Conservation (phyloP, 2,113 vertebrate species). For the Notechis scutatus region DNA sequence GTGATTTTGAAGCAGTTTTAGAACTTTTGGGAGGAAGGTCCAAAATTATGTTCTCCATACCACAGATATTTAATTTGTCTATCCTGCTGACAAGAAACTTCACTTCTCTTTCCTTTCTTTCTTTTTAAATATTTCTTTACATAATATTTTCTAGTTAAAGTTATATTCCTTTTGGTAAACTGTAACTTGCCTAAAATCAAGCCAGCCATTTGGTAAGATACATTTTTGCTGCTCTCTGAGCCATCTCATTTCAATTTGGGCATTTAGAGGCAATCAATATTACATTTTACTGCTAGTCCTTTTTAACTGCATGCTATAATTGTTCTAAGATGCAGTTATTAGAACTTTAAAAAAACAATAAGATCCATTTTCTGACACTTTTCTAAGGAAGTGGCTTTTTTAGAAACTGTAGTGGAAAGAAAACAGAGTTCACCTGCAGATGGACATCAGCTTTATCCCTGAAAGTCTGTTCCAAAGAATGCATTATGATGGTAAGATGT, state of each 20-base stretch:
- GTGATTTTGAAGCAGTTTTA: background rate
- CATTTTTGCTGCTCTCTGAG: background rate
- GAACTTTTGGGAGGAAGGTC: slow-evolving; percentile 8
- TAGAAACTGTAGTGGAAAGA: background rate
- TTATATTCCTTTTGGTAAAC: background rate
- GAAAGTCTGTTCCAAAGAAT: background rate
- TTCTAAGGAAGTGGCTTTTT: slow-evolving; percentile 41
- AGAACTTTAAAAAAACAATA: background rate
- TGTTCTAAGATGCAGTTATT: slow-evolving; percentile 34
- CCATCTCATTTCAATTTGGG: background rate
- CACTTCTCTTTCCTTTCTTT: background rate
- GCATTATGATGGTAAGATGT: background rate
- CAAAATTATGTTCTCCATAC: slow-evolving; percentile 15
- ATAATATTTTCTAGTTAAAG: background rate
- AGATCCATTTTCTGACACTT: slow-evolving; percentile 43
- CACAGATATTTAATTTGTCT: background rate
- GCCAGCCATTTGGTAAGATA: background rate
- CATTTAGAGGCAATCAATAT: background rate
- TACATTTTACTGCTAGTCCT: background rate
- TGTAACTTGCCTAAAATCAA: slow-evolving; percentile 14
- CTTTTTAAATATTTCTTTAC: background rate
- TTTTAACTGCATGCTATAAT: slow-evolving; percentile 36
- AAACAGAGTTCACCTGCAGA: background rate
- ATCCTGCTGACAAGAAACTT: background rate
- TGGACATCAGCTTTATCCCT: background rate